Percentiles rank a stretch among this genome's conserved stretches.
Conservation (phyloP, 2,888 invertebrate genomes). For the Mycalesis mineus region DNA sequence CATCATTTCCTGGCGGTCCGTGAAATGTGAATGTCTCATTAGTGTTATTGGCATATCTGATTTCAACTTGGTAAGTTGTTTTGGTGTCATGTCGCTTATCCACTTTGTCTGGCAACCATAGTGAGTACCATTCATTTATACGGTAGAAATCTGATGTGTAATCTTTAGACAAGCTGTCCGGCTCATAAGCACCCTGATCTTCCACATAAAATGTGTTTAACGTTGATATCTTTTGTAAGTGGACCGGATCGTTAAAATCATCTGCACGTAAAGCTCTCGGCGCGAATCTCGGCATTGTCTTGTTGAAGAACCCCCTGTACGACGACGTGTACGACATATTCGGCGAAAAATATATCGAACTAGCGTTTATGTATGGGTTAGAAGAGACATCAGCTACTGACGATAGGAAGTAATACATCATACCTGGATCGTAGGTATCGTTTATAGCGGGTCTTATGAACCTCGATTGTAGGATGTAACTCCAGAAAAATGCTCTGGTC, state of each 20-base stretch:
- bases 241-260: conserved; percentile 97
- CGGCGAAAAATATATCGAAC: conserved; percentile 95
- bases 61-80: conserved; percentile 95
- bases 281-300: conserved; percentile 95
- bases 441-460: conserved; percentile 94
- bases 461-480: conserved; percentile 93
- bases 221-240: conserved; percentile 94
- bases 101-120: conserved; percentile 94
- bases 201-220: conserved; percentile 92
- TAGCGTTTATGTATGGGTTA: conserved; percentile 94
- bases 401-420: conserved; percentile 98
- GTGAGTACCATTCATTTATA: conserved; percentile 95
- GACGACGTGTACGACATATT: conserved; percentile 96
- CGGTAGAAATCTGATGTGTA: conserved; percentile 94
- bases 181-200: conserved; percentile 91
- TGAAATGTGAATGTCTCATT: conserved; percentile 98
- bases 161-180: conserved; percentile 88
- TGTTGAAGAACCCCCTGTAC: conserved; percentile 96
- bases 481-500: conserved; percentile 96
- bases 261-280: conserved; percentile 94
- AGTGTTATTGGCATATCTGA: conserved; percentile 94
- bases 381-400: conserved; percentile 96
- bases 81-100: conserved; percentile 91
- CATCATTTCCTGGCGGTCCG: conserved; percentile 94
- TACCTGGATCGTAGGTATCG: conserved; percentile 96